These are phyloP conservation scores for Rissa tridactyla DNA, from an alignment of 2,113 vertebrate genomes.

Conservation along the genomic window DNA sequence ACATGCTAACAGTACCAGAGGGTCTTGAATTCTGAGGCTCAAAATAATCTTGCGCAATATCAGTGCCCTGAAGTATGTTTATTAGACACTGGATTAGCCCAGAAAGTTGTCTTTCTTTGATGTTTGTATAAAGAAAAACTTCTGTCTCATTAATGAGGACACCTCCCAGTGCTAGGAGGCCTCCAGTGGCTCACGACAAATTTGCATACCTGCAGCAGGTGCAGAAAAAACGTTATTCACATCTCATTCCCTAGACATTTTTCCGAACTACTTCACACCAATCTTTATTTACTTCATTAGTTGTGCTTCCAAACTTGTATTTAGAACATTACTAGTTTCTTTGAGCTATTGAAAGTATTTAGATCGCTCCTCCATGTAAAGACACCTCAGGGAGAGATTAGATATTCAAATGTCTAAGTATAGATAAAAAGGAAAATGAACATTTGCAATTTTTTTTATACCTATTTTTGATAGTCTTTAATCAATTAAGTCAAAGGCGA, in stretches of 20 bases:
- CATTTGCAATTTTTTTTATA: neutral
- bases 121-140: neutral
- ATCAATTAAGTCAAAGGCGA: conserved; percentile 1
- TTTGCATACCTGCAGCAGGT: conserved; percentile 4
- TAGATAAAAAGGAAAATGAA: neutral
- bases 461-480: neutral
- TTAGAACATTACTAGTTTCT: neutral
- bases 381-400: neutral
- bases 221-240: neutral
- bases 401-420: neutral
- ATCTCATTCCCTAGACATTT: neutral
- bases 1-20: neutral
- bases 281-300: conserved; percentile 33
- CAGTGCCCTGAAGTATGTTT: neutral
- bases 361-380: conserved; percentile 13
- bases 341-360: neutral
- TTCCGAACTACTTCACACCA: neutral
- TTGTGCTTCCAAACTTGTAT: neutral
- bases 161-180: neutral
- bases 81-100: neutral
- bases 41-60: neutral
- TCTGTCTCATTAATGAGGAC: neutral
- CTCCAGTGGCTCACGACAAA: neutral
- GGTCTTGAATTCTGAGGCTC: neutral
- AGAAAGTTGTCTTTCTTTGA: neutral